Evolutionary conservation across 2,888 invertebrate species (phyloP).

Genomic region (Pollenia angustigena): DNA sequence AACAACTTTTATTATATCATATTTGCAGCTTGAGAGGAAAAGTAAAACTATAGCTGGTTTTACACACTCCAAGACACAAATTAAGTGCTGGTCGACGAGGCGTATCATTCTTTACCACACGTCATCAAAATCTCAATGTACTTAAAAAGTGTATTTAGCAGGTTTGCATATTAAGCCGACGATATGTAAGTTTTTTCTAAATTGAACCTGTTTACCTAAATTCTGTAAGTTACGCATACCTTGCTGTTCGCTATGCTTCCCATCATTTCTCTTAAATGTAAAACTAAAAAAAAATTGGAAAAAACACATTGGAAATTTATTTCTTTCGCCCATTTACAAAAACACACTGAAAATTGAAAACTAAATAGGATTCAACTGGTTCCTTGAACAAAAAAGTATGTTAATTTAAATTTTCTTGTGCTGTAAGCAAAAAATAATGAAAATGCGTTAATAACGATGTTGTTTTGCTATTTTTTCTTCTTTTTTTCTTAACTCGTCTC

Average conservation of each 20-base stretch:
- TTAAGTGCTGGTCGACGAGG: too few relatives aligned
- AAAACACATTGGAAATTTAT: background rate
- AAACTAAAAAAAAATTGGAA: too few relatives aligned
- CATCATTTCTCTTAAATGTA: background rate
- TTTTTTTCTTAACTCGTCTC: background rate
- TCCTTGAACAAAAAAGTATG: conserved; percentile 41
- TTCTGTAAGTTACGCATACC: background rate
- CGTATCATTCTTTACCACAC: too few relatives aligned
- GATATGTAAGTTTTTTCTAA: too few relatives aligned
- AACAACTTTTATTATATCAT: too few relatives aligned
- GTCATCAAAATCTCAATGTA: too few relatives aligned
- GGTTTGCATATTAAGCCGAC: too few relatives aligned
- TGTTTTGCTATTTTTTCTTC: background rate
- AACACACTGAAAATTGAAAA: background rate
- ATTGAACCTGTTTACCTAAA: too few relatives aligned
- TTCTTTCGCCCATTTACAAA: background rate
- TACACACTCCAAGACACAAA: too few relatives aligned
- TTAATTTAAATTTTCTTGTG: conserved; percentile 35
- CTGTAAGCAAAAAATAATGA: background rate
- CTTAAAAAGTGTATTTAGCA: too few relatives aligned
- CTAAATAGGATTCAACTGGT: conserved; percentile 65
- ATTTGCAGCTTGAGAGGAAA: too few relatives aligned
- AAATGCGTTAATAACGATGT: conserved; percentile 22
- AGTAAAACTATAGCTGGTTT: too few relatives aligned
- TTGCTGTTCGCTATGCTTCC: conserved; percentile 26